Base-by-base conservation (phyloP, 2,113 vertebrate genomes). In the Mionectes macconnelli region DNA sequence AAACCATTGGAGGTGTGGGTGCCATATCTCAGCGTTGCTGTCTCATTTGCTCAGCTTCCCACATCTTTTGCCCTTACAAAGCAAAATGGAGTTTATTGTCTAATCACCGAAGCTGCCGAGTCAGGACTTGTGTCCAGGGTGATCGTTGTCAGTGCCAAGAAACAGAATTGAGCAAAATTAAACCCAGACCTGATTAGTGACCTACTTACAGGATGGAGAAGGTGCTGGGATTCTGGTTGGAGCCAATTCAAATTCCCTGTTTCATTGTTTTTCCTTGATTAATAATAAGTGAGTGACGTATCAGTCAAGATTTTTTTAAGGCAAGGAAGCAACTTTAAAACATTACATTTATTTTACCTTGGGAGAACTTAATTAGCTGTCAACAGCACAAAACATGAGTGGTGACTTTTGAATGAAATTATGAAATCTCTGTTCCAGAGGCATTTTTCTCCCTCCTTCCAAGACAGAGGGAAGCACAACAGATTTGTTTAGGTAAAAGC, bases 341-440 rank as follows among this genome's bases (percentile, higher is more conserved):
- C 56, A 6, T 52, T 42, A n/a, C 94, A 95, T 97, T 97, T 97
- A 66, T 98, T 98, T 97, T 98, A 97, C 97, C 96, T 96, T 66
- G 94, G 97, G 97, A 96, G 94, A 94, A 95, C 96, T 98, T 98
- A 98, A 98, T 98, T 97, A 97, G 97, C 97, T 97, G 97, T 97
- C 98, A 97, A 18, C 96, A 64, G 83, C 86, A 85, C 97, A 83
- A 73, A 90, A 78, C 92, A 91, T 94, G 96, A 96, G 55, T 82
- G 85, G 97, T 95, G 95, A 90, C 94, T 98, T 96, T 75, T 88
- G 96, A 97, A 97, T 96, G 97, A 95, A 98, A 95, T 97, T 87
- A 92, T 94, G 97, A 94, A 89, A 89, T 96, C 94, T 87, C 60
- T 20, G 44, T 94, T 97, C 97, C 91, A 0, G 77, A 96, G 96